phyloP scores from a whole-genome alignment of 1,140 invertebrate genomes.

The Bombus polaris region DNA sequence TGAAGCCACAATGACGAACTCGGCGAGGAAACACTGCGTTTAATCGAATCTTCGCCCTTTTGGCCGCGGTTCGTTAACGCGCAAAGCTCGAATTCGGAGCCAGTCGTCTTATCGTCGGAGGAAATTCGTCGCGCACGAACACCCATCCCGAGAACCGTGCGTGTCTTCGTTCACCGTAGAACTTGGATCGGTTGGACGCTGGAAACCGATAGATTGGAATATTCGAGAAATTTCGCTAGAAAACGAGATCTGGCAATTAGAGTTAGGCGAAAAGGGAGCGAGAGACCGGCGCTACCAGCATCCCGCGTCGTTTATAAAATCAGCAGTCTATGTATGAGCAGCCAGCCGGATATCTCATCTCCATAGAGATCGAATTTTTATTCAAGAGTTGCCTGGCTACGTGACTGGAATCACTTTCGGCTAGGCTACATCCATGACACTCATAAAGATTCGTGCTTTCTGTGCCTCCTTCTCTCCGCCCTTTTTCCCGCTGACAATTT shows the following conservation, averaged over 20 bases:
- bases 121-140: background rate
- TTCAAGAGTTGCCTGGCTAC: slow-evolving; percentile 43
- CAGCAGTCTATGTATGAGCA: slow-evolving; percentile 31
- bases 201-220: background rate
- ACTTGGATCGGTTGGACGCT: background rate
- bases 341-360: slow-evolving; percentile 34
- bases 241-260: background rate
- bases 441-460: slow-evolving; percentile 22
- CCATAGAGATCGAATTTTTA: slow-evolving; percentile 58
- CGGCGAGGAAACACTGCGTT: background rate
- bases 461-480: background rate
- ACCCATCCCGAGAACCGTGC: background rate
- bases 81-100: slow-evolving; percentile 1
- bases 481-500: background rate
- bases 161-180: background rate
- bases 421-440: slow-evolving; percentile 32
- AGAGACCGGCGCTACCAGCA: background rate
- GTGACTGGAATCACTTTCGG: slow-evolving; percentile 48
- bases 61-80: slow-evolving; percentile 24
- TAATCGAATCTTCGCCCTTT: slow-evolving; percentile 44
- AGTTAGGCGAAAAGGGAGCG: background rate
- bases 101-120: background rate
- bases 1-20: slow-evolving; percentile 23
- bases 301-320: slow-evolving; percentile 33
- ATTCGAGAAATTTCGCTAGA: background rate